Percentiles rank a stretch among this genome's conserved stretches.
phyloP scores from a whole-genome alignment of 2,797 vertebrate species.

The Allobates femoralis region DNA sequence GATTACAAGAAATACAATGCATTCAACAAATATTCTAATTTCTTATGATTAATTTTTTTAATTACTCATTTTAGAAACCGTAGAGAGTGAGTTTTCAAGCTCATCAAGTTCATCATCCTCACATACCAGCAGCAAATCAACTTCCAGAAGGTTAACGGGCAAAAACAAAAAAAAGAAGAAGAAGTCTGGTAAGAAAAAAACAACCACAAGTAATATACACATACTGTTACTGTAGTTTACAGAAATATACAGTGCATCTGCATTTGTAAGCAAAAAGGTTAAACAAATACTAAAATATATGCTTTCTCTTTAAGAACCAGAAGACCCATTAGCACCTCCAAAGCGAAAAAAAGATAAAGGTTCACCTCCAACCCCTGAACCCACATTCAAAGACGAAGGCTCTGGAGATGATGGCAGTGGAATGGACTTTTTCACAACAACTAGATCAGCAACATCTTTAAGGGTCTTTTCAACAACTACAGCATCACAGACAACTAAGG shows the following conservation, averaged over 20 bases:
- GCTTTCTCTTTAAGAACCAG: slow-evolving; percentile 55
- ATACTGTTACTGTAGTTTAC: background rate
- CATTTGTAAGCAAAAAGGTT: background rate
- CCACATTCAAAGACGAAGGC: slow-evolving; percentile 24
- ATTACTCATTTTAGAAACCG: slow-evolving; percentile 32
- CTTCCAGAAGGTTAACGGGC: slow-evolving; percentile 27
- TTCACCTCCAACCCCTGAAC: slow-evolving; percentile 46
- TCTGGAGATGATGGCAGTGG: slow-evolving; percentile 69
- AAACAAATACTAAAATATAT: background rate
- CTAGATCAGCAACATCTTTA: slow-evolving; percentile 61
- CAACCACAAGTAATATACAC: background rate
- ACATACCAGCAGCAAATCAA: slow-evolving; percentile 49
- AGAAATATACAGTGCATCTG: background rate
- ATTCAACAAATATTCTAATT: background rate
- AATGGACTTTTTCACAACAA: slow-evolving; percentile 64
- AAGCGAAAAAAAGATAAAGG: slow-evolving; percentile 62
- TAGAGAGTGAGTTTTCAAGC: slow-evolving; percentile 49
- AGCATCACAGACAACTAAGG: slow-evolving; percentile 54
- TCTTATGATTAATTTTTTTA: background rate
- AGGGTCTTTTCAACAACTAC: slow-evolving; percentile 12
- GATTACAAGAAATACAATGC: background rate
- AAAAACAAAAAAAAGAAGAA: slow-evolving; percentile 57
- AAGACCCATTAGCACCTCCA: slow-evolving; percentile 61
- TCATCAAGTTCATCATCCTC: slow-evolving; percentile 52
- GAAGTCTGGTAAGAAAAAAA: slow-evolving; percentile 28